These are phyloP conservation scores for Aelia acuminata DNA, from an alignment of 2,888 invertebrate species.

Conservation along the genomic window DNA sequence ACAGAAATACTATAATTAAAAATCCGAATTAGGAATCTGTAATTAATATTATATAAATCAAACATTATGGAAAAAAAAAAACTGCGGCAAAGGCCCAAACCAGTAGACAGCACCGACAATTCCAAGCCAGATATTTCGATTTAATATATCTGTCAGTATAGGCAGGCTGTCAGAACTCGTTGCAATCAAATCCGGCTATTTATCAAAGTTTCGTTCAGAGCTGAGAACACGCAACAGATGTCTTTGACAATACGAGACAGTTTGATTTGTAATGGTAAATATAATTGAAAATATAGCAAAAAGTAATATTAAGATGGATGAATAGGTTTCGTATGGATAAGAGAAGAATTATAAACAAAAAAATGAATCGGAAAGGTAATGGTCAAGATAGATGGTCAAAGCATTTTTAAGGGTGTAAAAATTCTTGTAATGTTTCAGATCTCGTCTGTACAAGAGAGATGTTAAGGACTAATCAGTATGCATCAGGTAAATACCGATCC, in stretches of 20 bases:
- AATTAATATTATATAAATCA: too few relatives aligned
- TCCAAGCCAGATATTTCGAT: background rate
- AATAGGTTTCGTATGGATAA: background rate
- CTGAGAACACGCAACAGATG: constrained; percentile 13
- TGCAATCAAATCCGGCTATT: background rate
- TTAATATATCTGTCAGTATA: constrained; percentile 30
- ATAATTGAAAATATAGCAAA: background rate
- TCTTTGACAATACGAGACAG: background rate
- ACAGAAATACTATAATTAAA: too few relatives aligned
- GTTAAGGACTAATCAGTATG: background rate
- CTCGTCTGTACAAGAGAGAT: background rate
- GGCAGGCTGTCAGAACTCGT: background rate
- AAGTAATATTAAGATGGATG: background rate
- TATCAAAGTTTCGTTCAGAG: background rate
- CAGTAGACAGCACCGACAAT: background rate
- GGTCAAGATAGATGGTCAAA: too few relatives aligned
- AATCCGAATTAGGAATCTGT: too few relatives aligned
- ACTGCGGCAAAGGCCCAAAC: background rate
- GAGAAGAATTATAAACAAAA: background rate
- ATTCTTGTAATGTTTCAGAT: too few relatives aligned
- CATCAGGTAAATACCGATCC: background rate
- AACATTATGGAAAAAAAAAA: too few relatives aligned
- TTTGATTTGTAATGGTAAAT: constrained; percentile 28
- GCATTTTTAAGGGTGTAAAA: too few relatives aligned
- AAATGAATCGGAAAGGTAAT: too few relatives aligned